Conservation (phyloP, 2,113 vertebrate species). For the Carassius gibelio region DNA sequence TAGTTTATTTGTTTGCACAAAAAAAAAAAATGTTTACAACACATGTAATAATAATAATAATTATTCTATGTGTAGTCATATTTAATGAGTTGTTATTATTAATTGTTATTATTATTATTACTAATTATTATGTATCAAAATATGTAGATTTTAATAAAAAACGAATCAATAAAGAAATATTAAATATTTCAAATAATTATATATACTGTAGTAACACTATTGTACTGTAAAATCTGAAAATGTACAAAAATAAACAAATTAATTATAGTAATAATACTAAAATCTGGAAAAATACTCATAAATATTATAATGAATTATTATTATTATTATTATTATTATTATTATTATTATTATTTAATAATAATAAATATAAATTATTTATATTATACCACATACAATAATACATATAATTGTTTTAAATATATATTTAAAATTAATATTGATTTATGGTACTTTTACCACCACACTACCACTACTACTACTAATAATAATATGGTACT, state of each 20-base stretch:
- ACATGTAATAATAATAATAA: background rate
- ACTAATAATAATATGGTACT: background rate
- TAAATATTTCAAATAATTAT: too few species aligned
- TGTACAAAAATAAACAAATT: too few species aligned
- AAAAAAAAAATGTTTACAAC: too few species aligned
- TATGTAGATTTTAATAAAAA: too few species aligned
- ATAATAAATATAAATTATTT: too few species aligned
- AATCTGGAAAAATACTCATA: background rate
- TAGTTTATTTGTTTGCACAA: background rate
- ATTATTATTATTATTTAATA: background rate
- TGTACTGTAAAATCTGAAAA: background rate
- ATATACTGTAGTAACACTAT: background rate
- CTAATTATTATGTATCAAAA: too few species aligned
- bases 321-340: background rate
- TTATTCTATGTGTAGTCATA: too few species aligned
- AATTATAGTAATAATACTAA: background rate
- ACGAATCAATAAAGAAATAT: too few species aligned
- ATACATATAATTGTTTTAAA: too few species aligned
- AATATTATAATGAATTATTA: background rate
- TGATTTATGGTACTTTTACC: background rate
- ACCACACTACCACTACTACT: too few species aligned
- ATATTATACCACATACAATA: too few species aligned
- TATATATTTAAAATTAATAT: too few species aligned
- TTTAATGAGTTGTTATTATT: background rate
- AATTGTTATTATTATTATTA: background rate